Percentiles rank a stretch among this genome's conserved stretches.
Conservation (phyloP, 2,797 vertebrate genomes). For the Malurus leucopterus region DNA sequence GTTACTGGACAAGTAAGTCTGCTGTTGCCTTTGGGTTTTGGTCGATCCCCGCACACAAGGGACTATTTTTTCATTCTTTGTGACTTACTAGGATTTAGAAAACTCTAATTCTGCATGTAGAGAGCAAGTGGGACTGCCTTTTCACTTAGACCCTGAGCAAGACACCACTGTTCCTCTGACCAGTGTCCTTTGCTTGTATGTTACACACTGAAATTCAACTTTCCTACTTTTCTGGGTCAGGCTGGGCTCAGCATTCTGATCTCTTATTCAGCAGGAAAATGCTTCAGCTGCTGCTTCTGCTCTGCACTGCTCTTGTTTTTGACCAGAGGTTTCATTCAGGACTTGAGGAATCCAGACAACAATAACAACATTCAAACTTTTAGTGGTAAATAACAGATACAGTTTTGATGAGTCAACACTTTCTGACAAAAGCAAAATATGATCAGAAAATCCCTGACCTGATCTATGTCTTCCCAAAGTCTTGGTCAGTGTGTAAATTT, state of each 20-base stretch:
- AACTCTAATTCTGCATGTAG: background rate
- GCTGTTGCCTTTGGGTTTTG: background rate
- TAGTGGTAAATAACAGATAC: background rate
- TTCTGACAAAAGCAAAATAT: background rate
- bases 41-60: fast-evolving
- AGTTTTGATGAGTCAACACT: background rate
- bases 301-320: background rate
- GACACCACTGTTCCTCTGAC: background rate
- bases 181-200: background rate
- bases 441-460: conserved; percentile 18
- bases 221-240: background rate
- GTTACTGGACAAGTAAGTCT: background rate
- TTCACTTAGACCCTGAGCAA: background rate
- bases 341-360: background rate
- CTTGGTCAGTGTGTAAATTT: background rate
- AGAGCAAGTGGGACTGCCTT: background rate
- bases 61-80: background rate
- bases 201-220: background rate
- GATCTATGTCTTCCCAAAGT: background rate
- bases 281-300: background rate
- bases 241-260: background rate
- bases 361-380: background rate
- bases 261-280: background rate
- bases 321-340: background rate
- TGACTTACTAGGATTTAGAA: background rate